Evolutionary conservation across 2,797 vertebrate genomes (phyloP).

Genomic region (Neopelma chrysocephalum): DNA sequence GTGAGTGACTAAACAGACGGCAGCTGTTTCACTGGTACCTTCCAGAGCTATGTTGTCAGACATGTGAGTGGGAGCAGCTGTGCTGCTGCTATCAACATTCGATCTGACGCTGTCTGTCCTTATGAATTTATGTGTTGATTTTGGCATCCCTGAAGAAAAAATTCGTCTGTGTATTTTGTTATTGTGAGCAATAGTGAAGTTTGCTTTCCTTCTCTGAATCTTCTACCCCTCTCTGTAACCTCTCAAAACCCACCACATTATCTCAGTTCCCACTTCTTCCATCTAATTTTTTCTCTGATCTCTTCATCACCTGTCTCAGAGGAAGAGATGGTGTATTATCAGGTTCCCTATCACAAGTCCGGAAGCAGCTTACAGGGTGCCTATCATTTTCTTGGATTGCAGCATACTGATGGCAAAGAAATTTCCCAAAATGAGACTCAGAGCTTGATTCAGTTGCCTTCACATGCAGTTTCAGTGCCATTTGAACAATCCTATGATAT

Average conservation of each 20-base stretch:
- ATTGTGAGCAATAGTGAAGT: neutral
- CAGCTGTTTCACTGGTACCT: neutral
- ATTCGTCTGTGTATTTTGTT: neutral
- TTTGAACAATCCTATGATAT: neutral
- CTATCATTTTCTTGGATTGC: neutral
- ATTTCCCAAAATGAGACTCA: neutral
- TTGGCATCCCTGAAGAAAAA: neutral
- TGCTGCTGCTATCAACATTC: neutral
- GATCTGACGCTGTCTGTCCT: neutral
- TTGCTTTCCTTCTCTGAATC: neutral
- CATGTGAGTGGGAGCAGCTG: neutral
- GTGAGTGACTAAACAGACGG: neutral
- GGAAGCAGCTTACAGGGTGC: neutral
- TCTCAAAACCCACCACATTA: neutral
- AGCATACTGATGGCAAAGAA: neutral
- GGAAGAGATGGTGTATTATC: neutral
- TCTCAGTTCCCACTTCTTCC: neutral
- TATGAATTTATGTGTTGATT: neutral
- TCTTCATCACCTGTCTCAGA: neutral
- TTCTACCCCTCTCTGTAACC: neutral
- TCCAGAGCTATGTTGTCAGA: neutral
- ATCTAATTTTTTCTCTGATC: neutral
- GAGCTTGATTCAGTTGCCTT: neutral
- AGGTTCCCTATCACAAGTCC: neutral
- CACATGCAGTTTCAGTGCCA: neutral